Conservation (phyloP, 2,888 invertebrate genomes). For the Chrysomela aeneicollis region DNA sequence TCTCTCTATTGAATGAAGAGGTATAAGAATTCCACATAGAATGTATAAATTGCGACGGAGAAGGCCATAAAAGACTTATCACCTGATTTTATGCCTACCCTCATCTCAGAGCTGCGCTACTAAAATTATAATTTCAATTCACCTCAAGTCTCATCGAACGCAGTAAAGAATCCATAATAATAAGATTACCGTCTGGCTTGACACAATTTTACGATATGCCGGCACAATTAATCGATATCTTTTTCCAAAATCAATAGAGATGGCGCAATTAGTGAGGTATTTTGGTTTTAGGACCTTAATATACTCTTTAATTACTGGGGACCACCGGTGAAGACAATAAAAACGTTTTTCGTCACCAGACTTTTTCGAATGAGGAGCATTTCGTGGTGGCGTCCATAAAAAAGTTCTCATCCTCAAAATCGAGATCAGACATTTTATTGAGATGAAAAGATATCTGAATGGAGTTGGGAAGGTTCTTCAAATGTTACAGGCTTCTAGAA, state of each 20-base stretch:
- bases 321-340: constrained; percentile 40
- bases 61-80: constrained; percentile 33
- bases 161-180: constrained; percentile 33
- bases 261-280: constrained; percentile 50
- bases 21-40: constrained; percentile 13
- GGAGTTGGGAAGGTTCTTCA: not conserved
- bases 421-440: not conserved
- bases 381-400: not conserved
- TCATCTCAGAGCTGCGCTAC: constrained; percentile 29
- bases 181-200: constrained; percentile 32
- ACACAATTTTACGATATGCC: constrained; percentile 37
- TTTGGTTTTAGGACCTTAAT: constrained; percentile 41
- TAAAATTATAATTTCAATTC: constrained; percentile 38
- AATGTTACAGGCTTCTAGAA: too few species aligned
- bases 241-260: constrained; percentile 45
- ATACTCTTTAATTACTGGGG: constrained; percentile 38
- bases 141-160: constrained; percentile 20
- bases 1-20: not conserved
- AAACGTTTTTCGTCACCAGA: constrained; percentile 35
- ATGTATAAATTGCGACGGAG: constrained; percentile 17
- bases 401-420: not conserved
- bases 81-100: constrained; percentile 33
- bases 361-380: constrained; percentile 27
- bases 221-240: constrained; percentile 40
- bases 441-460: not conserved